A percentile compares a stretch with the other conserved stretches of the same genome.
phyloP scores from a whole-genome alignment of 2,113 vertebrate species.

The Balaenoptera acutorostrata region DNA sequence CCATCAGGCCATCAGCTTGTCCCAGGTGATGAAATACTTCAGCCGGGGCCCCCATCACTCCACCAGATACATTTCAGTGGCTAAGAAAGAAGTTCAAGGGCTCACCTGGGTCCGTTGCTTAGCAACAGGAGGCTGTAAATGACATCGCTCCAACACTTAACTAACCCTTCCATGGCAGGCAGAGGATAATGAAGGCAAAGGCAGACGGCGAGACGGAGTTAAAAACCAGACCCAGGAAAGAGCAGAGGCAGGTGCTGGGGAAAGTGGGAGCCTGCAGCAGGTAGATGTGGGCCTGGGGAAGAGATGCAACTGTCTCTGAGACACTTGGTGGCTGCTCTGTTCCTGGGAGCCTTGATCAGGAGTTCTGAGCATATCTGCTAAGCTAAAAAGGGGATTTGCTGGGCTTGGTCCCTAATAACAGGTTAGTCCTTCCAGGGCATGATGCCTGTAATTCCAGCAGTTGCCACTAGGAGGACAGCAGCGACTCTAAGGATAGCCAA shows the following conservation, averaged over 20 bases:
- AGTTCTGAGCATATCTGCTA: not conserved
- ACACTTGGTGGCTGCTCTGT: not conserved
- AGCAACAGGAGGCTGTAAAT: constrained; percentile 73
- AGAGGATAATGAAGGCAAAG: constrained; percentile 69
- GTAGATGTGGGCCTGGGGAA: not conserved
- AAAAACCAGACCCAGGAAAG: constrained; percentile 35
- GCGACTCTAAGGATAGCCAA: not conserved
- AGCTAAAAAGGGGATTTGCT: not conserved
- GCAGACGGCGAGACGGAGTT: constrained; percentile 47
- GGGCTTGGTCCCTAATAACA: not conserved
- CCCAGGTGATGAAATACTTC: constrained; percentile 55
- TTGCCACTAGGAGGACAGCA: not conserved
- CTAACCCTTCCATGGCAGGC: constrained; percentile 63
- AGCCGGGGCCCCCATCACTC: constrained; percentile 12
- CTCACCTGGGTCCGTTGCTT: constrained; percentile 74
- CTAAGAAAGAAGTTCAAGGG: constrained; percentile 65
- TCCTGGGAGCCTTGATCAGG: not conserved
- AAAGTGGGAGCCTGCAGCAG: not conserved
- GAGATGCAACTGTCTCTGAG: not conserved
- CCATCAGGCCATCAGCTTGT: constrained; percentile 14
- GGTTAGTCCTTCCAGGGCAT: not conserved
- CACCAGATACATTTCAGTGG: constrained; percentile 48
- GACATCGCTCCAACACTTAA: constrained; percentile 69
- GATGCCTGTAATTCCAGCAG: not conserved
- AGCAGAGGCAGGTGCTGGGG: not conserved